A percentile compares a stretch with the other conserved stretches of the same genome.
Evolutionary conservation across 2,113 vertebrate species (phyloP).

Genomic region (Cyprinodon tularosa): DNA sequence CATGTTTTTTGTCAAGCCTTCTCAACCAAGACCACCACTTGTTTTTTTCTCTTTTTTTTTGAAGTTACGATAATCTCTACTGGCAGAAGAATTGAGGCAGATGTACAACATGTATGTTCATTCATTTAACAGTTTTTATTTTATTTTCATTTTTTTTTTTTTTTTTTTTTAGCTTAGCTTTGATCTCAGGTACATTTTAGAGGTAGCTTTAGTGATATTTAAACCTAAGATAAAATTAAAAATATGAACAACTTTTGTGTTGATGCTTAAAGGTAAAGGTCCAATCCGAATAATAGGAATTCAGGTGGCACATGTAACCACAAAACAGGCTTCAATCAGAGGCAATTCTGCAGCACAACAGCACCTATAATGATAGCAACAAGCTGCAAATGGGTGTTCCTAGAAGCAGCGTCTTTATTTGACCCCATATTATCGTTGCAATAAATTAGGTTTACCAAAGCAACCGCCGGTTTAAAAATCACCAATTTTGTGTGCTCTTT

Average conservation of each 20-base stretch:
- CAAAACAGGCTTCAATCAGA: no score
- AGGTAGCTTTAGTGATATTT: background rate
- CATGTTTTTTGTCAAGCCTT: slow-evolving; percentile 18
- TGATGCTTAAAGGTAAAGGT: no score
- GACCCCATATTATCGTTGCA: no score
- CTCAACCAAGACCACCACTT: background rate
- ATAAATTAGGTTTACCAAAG: no score
- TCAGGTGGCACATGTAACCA: no score
- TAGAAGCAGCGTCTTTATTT: background rate
- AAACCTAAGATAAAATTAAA: background rate
- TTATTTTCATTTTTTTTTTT: background rate
- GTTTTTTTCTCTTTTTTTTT: background rate
- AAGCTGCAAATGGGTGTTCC: background rate
- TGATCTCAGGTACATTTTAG: no score
- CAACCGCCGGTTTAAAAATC: no score
- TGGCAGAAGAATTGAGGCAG: background rate
- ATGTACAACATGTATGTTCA: background rate
- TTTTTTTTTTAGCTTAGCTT: no score
- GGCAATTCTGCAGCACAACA: no score
- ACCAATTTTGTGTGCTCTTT: no score
- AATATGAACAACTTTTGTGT: background rate
- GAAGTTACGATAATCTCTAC: background rate
- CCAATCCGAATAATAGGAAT: background rate
- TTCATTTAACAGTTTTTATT: background rate
- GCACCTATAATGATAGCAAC: background rate